phyloP scores from a whole-genome alignment of 1,140 invertebrate genomes.

The Capitella teleta region DNA sequence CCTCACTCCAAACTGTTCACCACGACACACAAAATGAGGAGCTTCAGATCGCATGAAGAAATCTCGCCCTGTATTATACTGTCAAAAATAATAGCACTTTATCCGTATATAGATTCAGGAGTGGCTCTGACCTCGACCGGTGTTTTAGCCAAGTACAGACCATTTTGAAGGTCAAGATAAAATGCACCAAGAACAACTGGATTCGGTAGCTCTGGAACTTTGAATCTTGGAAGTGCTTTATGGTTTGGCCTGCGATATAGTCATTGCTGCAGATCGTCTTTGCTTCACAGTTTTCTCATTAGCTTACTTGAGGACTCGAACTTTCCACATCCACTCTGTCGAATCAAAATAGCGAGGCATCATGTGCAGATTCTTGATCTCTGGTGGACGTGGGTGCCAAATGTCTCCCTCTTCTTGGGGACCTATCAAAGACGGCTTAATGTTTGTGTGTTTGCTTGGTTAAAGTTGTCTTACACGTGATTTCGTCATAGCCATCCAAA shows the following conservation, averaged over 20 bases:
- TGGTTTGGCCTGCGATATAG: background rate
- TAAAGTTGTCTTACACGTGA: too few relatives aligned
- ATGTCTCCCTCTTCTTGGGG: background rate
- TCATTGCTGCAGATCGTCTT: too few relatives aligned
- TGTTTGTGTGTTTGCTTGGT: too few relatives aligned
- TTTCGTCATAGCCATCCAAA: too few relatives aligned
- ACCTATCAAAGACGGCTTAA: background rate
- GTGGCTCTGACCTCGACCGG: too few relatives aligned
- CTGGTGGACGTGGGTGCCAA: background rate
- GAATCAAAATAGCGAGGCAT: background rate
- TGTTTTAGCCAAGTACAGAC: background rate
- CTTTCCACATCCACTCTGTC: background rate
- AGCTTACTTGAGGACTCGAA: background rate
- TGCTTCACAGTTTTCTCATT: too few relatives aligned
- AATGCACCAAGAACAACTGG: background rate
- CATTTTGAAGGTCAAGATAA: background rate
- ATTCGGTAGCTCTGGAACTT: background rate
- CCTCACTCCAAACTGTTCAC: too few relatives aligned
- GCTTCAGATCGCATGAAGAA: slow-evolving; percentile 7
- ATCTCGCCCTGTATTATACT: slow-evolving; percentile 8
- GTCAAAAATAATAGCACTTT: too few relatives aligned
- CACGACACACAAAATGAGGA: slow-evolving; percentile 5
- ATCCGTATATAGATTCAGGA: too few relatives aligned
- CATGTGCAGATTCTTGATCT: background rate
- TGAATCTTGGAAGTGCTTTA: background rate